Conservation (phyloP, 1,140 invertebrate species). For the Rhopalosiphum padi region DNA sequence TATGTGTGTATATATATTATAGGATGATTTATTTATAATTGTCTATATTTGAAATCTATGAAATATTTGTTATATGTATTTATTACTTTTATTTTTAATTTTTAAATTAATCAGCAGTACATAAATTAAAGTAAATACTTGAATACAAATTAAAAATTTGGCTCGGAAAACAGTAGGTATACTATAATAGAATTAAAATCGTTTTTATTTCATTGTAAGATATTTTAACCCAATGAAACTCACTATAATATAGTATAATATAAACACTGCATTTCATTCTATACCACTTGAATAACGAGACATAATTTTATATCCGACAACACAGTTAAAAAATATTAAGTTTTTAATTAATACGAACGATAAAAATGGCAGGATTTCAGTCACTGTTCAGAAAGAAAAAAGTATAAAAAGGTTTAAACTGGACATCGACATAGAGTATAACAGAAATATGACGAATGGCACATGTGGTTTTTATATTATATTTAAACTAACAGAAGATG, state of each 20-base stretch:
- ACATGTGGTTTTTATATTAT: background rate
- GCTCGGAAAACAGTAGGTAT: background rate
- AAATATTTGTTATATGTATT: background rate
- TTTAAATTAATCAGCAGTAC: background rate
- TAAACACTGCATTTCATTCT: background rate
- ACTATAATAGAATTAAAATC: slow-evolving; percentile 15
- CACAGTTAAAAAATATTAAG: background rate
- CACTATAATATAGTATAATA: background rate
- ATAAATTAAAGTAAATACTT: background rate
- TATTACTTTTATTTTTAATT: slow-evolving; percentile 5
- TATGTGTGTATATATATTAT: background rate
- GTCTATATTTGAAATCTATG: background rate
- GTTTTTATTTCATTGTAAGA: background rate
- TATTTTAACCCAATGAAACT: background rate
- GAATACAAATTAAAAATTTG: background rate
- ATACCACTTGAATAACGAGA: background rate
- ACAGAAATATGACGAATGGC: background rate
- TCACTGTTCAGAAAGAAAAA: background rate
- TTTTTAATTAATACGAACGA: background rate
- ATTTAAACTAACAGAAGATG: background rate
- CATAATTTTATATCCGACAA: background rate
- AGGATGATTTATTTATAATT: background rate
- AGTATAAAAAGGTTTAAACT: background rate
- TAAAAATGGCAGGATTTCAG: background rate
- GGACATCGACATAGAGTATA: background rate